Percentiles rank a stretch among this genome's conserved stretches.
These are phyloP conservation scores for Myzus persicae DNA, from an alignment of 1,140 invertebrate genomes.

Conservation along the genomic window DNA sequence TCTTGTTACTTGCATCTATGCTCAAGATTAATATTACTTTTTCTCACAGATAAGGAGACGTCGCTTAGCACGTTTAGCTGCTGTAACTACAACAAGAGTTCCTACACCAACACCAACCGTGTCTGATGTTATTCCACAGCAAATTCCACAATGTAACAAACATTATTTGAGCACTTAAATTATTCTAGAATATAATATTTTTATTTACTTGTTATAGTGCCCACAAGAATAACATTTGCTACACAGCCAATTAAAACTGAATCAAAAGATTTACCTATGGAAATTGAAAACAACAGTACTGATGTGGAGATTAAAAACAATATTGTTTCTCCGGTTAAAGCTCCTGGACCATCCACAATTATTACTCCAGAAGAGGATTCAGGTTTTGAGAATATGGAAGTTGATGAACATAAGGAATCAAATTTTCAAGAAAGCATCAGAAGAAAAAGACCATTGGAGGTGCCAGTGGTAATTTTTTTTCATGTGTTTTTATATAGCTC, in stretches of 20 bases:
- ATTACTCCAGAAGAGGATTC: conserved; percentile 72
- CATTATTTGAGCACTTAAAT: conserved; percentile 59
- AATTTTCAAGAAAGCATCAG: conserved; percentile 36
- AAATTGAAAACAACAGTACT: conserved; percentile 63
- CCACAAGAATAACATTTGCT: conserved; percentile 62
- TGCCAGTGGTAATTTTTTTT: background rate
- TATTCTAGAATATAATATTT: conserved; percentile 59
- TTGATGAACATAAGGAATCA: conserved; percentile 67
- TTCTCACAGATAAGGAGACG: conserved; percentile 72
- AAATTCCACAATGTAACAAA: background rate
- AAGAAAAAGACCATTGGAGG: conserved; percentile 50
- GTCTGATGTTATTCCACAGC: conserved; percentile 58
- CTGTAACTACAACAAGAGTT: conserved; percentile 64
- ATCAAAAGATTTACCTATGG: conserved; percentile 68
- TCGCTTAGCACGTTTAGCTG: conserved; percentile 73
- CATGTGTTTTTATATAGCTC: background rate
- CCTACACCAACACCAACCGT: conserved; percentile 62
- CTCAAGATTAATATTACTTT: conserved; percentile 1
- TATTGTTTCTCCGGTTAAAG: conserved; percentile 63
- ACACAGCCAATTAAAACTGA: conserved; percentile 67
- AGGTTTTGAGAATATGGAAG: conserved; percentile 80
- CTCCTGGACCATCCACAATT: background rate
- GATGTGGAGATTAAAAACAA: conserved; percentile 59
- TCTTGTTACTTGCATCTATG: background rate
- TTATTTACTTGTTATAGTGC: conserved; percentile 53